These are phyloP conservation scores for Zosterops hypoxanthus DNA, from an alignment of 2,113 vertebrate species.

Conservation along the genomic window DNA sequence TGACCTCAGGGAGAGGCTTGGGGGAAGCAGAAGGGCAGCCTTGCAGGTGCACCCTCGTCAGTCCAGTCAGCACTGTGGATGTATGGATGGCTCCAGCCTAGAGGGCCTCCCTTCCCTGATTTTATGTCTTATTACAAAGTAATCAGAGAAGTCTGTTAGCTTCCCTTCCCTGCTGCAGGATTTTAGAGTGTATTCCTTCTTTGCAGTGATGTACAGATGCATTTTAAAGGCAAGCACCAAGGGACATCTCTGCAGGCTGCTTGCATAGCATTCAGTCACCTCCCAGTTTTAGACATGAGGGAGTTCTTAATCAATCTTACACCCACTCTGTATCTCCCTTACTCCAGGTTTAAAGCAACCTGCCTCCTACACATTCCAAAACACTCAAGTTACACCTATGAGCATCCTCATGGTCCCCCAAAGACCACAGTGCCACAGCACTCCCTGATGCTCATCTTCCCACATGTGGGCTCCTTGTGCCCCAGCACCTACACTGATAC, in stretches of 20 bases:
- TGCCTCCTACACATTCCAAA: not conserved
- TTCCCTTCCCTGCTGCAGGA: not conserved
- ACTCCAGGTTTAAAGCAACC: not conserved
- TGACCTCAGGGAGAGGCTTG: fast-evolving
- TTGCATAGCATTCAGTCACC: fast-evolving
- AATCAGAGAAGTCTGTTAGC: not conserved
- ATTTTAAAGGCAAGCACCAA: not conserved
- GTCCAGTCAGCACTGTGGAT: not conserved
- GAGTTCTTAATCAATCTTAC: not conserved
- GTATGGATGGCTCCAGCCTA: not conserved
- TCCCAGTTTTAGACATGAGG: not conserved
- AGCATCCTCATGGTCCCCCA: not conserved
- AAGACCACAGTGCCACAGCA: not conserved
- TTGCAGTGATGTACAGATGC: not conserved
- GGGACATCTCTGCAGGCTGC: not conserved
- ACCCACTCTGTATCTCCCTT: not conserved
- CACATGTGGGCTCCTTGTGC: not conserved
- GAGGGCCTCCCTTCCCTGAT: not conserved
- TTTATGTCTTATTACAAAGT: not conserved
- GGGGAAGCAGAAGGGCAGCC: not conserved
- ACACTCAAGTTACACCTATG: not conserved
- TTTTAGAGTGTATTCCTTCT: not conserved
- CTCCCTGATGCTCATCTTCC: not conserved
- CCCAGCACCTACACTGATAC: not conserved
- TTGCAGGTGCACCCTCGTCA: not conserved